phyloP scores from a whole-genome alignment of 2,113 vertebrate species.

The Hemicordylus capensis region DNA sequence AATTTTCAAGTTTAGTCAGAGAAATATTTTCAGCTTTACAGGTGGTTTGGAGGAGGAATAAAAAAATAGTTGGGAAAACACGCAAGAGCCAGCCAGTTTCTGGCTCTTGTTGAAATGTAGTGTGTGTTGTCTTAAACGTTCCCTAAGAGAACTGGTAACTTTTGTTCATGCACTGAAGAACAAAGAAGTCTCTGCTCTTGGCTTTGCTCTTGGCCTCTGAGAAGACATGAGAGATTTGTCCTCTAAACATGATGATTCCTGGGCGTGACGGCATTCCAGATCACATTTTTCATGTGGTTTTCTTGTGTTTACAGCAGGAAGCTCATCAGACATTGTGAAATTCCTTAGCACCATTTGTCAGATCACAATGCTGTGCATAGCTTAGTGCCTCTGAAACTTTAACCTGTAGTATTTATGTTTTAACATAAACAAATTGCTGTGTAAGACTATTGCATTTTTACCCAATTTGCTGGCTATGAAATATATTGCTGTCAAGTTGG shows the following conservation, averaged over 20 bases:
- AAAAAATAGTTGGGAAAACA: neutral
- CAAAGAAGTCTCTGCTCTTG: neutral
- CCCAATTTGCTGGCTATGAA: neutral
- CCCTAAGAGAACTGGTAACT: neutral
- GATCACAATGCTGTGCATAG: neutral
- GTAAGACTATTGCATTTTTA: neutral
- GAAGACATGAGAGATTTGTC: neutral
- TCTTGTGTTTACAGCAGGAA: constrained; percentile 7
- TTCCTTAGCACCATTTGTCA: neutral
- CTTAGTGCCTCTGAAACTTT: neutral
- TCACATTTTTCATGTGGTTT: neutral
- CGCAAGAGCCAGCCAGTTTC: too few species aligned
- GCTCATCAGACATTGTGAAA: neutral
- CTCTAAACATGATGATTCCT: neutral
- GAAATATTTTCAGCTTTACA: neutral
- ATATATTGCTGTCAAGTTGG: rapidly evolving
- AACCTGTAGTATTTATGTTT: neutral
- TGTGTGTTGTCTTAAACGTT: neutral
- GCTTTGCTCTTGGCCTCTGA: too few species aligned
- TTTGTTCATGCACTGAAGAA: neutral
- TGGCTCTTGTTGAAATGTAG: neutral
- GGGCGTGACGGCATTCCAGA: neutral
- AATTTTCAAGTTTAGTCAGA: neutral
- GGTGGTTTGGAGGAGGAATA: neutral
- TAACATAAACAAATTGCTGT: neutral